Percentiles rank a stretch among this genome's conserved stretches.
phyloP scores from a whole-genome alignment of 2,113 vertebrate genomes.

The Vulpes vulpes region DNA sequence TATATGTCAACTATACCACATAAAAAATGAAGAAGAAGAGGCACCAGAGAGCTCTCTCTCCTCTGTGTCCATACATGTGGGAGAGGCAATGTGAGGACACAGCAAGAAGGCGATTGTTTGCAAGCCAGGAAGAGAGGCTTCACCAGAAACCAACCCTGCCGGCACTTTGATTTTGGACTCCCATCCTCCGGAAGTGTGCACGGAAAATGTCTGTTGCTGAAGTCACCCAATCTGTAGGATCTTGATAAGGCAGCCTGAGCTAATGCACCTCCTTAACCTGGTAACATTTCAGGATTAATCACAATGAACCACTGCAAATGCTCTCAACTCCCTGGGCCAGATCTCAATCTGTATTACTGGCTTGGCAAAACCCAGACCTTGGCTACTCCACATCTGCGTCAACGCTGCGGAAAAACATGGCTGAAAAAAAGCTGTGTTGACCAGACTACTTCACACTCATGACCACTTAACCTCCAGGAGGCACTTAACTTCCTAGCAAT shows the following conservation, averaged over 20 bases:
- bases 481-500: constrained; percentile 67
- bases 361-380: neutral
- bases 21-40: neutral
- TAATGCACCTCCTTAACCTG: neutral
- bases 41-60: neutral
- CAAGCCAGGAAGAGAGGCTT: neutral
- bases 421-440: neutral
- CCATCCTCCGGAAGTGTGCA: neutral
- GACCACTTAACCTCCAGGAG: constrained; percentile 34
- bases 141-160: neutral
- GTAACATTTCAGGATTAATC: neutral
- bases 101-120: neutral
- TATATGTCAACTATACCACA: neutral
- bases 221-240: neutral
- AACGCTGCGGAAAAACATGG: neutral
- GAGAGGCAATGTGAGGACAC: neutral
- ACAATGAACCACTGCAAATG: neutral
- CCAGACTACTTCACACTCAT: constrained; percentile 42
- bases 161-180: neutral
- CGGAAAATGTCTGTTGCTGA: neutral
- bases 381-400: neutral
- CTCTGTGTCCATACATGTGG: neutral
- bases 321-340: neutral
- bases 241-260: neutral
- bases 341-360: neutral